Evolutionary conservation across 2,797 vertebrate genomes (phyloP), one percentile per base, ranked within the genome.

Genomic region (Microtus agrestis): DNA sequence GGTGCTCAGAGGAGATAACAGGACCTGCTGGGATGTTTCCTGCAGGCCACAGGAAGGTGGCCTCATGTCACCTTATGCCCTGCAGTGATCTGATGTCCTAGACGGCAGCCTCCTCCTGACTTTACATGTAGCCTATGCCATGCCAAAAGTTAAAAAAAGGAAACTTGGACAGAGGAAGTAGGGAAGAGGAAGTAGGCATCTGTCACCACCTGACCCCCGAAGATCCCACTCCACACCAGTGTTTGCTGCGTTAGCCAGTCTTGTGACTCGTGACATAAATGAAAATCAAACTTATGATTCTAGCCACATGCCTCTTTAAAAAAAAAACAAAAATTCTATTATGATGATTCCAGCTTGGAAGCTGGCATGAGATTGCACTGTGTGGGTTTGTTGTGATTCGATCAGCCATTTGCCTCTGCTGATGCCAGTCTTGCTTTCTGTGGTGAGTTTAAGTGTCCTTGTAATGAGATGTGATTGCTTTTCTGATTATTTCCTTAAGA

Each of bases 91-190:
- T 82, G 0, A 27, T 77, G 4, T 73, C 34, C 79, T 87, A 40
- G 40, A 48, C 73, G 46, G 63, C 27, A 37, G 4, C 29, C 23
- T 46, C 87, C 59, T 94, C 88, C 67, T 34, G n/a, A 67, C 76
- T 97, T 93, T 81, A 90, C 90, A 85, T 59, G 48, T 69, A 82
- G 63, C 48, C 69, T 14, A 79, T 48, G 59, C 91, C 31, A 23
- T 37, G 63, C 59, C 54, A 77, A 56, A 88, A 79, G 69, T 92
- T 94, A 34, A 21, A 40, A 48, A 78, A 77, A 51, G 51, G 65
- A 91, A 96, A 91, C 91, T 46, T 87, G 63, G 89, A 86, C 48
- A 43, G 84, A 92, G 61, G 81, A 93, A 94, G 67, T 79, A 77
- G 43, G 71, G 46, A 84, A n/a, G 79, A 92, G 67, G 81, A 95